Percentiles rank a stretch among this genome's conserved stretches.
Conservation (phyloP, 2,113 vertebrate genomes). For the Xenopus laevis region DNA sequence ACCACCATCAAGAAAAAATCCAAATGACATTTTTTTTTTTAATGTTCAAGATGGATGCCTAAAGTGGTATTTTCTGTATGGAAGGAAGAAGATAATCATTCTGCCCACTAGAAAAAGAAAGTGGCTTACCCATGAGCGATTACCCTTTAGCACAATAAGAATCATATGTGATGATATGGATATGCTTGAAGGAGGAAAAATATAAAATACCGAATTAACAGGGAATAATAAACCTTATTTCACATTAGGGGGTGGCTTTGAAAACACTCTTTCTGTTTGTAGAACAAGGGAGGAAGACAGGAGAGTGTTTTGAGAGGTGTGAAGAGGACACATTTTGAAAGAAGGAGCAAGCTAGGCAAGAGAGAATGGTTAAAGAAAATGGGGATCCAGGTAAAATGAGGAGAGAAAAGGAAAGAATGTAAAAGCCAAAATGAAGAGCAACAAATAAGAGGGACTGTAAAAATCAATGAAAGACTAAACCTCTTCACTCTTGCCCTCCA, state of each 20-base stretch:
- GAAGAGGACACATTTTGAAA: constrained; percentile 3
- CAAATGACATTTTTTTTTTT: too few relatives aligned
- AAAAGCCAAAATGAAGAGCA: constrained; percentile 18
- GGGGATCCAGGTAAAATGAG: constrained; percentile 7
- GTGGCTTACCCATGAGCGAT: neutral
- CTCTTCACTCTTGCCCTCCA: constrained; percentile 21
- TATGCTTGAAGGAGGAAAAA: neutral
- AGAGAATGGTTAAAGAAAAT: constrained; percentile 12
- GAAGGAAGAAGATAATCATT: neutral
- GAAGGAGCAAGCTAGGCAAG: constrained; percentile 1
- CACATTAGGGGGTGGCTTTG: neutral
- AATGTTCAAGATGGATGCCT: neutral
- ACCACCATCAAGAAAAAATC: neutral
- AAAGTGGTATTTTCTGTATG: neutral
- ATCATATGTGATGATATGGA: neutral
- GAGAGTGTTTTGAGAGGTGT: neutral
- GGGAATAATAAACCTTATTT: neutral
- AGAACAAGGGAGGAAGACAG: neutral
- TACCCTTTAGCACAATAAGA: neutral
- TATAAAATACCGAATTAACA: neutral
- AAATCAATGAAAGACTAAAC: constrained; percentile 2
- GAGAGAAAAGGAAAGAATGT: neutral
- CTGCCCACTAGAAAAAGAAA: neutral
- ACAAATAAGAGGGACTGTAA: neutral
- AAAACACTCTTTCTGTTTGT: neutral